Evolutionary conservation across 2,113 vertebrate genomes (phyloP).

Genomic region (Propithecus coquereli): DNA sequence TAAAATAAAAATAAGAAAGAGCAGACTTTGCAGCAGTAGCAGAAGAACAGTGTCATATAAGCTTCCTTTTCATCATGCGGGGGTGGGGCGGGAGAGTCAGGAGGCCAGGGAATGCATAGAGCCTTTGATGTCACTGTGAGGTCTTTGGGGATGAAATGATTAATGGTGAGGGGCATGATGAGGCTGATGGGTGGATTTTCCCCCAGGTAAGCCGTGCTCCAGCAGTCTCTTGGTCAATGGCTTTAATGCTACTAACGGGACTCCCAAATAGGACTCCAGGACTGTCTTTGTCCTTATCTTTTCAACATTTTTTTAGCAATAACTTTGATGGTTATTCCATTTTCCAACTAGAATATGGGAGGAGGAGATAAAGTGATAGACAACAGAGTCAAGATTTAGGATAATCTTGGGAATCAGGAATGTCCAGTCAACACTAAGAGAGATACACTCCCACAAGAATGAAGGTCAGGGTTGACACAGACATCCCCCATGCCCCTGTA

Average conservation of each 20-base stretch:
- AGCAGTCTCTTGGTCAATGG: not conserved
- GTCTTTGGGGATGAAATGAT: not conserved
- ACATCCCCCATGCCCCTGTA: not conserved
- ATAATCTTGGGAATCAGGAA: not conserved
- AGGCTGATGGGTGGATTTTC: not conserved
- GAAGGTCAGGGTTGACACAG: not conserved
- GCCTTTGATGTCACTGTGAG: not conserved
- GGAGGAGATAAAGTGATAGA: not conserved
- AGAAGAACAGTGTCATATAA: not conserved
- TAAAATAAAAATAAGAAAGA: not conserved
- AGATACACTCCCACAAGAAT: not conserved
- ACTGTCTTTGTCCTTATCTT: not conserved
- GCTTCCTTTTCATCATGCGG: not conserved
- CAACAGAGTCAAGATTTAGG: conserved; percentile 30
- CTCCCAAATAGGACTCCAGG: not conserved
- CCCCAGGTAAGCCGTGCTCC: not conserved
- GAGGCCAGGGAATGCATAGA: not conserved
- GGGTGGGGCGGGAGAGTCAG: not conserved
- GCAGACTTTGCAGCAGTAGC: not conserved
- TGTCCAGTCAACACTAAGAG: not conserved
- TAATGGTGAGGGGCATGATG: not conserved
- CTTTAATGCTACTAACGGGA: not conserved
- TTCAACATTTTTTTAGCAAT: not conserved
- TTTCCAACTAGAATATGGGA: not conserved
- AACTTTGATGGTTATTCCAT: not conserved